Conservation (phyloP, 1,140 invertebrate genomes). For the Dinoponera quadriceps region DNA sequence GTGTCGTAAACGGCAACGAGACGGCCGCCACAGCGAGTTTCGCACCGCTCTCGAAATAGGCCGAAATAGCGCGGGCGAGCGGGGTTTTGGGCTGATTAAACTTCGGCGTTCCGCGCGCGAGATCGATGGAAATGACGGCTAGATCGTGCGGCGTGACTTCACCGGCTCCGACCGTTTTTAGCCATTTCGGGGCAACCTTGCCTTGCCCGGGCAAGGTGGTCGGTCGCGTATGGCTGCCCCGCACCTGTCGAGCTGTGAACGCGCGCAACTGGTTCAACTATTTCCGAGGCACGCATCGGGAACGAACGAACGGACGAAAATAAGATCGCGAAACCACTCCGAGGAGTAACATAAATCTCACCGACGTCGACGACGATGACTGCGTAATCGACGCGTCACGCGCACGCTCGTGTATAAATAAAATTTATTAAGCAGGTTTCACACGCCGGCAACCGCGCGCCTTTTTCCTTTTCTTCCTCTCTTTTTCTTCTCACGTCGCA, state of each 20-base stretch:
- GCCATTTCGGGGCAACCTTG: constrained; percentile 76
- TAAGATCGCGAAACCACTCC: constrained; percentile 19
- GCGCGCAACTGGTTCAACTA: constrained; percentile 66
- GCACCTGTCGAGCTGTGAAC: constrained; percentile 66
- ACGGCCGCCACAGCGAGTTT: background rate
- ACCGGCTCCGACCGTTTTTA: constrained; percentile 42
- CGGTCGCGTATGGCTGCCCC: constrained; percentile 72
- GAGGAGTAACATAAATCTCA: background rate
- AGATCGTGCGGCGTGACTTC: constrained; percentile 48
- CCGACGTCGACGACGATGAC: no score
- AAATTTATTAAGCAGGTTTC: background rate
- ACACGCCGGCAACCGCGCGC: background rate
- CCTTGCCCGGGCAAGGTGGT: constrained; percentile 69
- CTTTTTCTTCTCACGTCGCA: no score
- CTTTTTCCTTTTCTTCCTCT: background rate
- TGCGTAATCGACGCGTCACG: constrained; percentile 7
- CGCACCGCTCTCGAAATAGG: constrained; percentile 23
- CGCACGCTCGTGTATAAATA: constrained; percentile 24
- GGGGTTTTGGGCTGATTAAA: constrained; percentile 22
- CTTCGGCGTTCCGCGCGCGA: background rate
- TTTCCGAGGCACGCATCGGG: constrained; percentile 45
- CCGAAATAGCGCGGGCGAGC: background rate
- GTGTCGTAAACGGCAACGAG: constrained; percentile 16
- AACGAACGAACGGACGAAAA: constrained; percentile 34
- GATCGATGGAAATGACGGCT: background rate